phyloP scores from a whole-genome alignment of 2,888 invertebrate genomes.

The Liodrosophila aerea region DNA sequence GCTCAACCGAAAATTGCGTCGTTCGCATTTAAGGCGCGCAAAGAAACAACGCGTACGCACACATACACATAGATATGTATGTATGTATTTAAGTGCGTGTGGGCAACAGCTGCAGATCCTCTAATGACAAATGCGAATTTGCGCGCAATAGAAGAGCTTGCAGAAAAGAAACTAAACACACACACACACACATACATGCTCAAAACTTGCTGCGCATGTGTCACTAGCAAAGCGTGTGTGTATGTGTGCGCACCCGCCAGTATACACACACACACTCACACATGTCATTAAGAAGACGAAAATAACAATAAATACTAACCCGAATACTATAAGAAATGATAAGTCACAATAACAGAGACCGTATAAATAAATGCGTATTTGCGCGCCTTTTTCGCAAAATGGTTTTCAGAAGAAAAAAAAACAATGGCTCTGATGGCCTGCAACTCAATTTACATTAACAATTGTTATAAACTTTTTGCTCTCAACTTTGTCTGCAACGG shows the following conservation, averaged over 20 bases:
- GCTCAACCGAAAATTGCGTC: conserved; percentile 61
- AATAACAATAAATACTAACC: conserved; percentile 40
- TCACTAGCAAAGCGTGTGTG: conserved; percentile 17
- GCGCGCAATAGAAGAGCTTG: conserved; percentile 16
- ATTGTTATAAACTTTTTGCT: conserved; percentile 46
- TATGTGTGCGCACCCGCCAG: conserved; percentile 15
- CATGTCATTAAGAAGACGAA: conserved; percentile 19
- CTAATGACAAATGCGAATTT: conserved; percentile 7
- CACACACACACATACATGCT: conserved; percentile 7
- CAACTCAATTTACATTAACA: conserved; percentile 2
- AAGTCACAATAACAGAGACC: conserved; percentile 11
- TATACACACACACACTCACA: conserved; percentile 26
- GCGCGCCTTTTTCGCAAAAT: conserved; percentile 9
- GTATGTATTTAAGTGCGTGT: conserved; percentile 12
- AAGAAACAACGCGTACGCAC: conserved; percentile 13
- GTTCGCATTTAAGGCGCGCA: conserved; percentile 58
- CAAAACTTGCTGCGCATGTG: conserved; percentile 48
- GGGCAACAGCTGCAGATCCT: conserved; percentile 44
- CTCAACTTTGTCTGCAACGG: conserved; percentile 40
- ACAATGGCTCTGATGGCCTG: neutral
- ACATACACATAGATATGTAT: conserved; percentile 1
- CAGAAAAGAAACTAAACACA: conserved; percentile 13
- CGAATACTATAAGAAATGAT: conserved; percentile 15
- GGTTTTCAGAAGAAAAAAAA: neutral
- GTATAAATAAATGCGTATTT: conserved; percentile 11